Base-by-base conservation (phyloP, 2,113 vertebrate genomes). In the Formicarius rufipectus region DNA sequence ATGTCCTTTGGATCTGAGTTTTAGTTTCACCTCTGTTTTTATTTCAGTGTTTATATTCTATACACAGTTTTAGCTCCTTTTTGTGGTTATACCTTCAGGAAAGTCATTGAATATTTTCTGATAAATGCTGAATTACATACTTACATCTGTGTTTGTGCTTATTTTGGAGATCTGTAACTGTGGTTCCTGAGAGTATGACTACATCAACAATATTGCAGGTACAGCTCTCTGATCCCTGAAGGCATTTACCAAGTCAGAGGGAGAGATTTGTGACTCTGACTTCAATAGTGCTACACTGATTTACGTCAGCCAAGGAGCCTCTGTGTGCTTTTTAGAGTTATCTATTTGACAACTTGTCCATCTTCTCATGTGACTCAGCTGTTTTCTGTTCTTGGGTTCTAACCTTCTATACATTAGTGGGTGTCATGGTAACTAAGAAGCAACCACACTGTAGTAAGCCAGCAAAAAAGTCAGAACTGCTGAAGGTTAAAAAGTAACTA, bases 351-450 rank as follows among this genome's bases (percentile, higher is more conserved):
- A 90, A 83, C 83, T 84, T 94, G 83, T 91, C 76, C 55, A 47
- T 60, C 78, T 55, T 95, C 71, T 92, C 58, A 59, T 58, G 75
- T 87, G 83, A 68, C 56, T 86, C n/a, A 15, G 31, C 39, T 93
- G 30, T 91, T 95, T 83, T 84, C 53, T 95, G 40, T 78, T 92
- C 83, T 72, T 94, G 86, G 47, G 56, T 52, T 89, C n/a, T 72
- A 49, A 78, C 84, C 45, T 94, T 91, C 63, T 60, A 75, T 88
- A 87, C 22, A 39, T 58, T 81, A 92, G 35, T 66, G 68, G 47
- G 15, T 94, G 69, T 90, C 90, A 94, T 69, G 49, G 89, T 89
- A 91, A 93, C 89, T 75, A 84, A 90, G 79, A 75, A 95, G 44
- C 42, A 93, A 37, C 67, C 58, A 44, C 42, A 47, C 22, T 0